These are phyloP conservation scores for Liparis tanakae DNA, from an alignment of 2,797 vertebrate genomes.

Conservation along the genomic window DNA sequence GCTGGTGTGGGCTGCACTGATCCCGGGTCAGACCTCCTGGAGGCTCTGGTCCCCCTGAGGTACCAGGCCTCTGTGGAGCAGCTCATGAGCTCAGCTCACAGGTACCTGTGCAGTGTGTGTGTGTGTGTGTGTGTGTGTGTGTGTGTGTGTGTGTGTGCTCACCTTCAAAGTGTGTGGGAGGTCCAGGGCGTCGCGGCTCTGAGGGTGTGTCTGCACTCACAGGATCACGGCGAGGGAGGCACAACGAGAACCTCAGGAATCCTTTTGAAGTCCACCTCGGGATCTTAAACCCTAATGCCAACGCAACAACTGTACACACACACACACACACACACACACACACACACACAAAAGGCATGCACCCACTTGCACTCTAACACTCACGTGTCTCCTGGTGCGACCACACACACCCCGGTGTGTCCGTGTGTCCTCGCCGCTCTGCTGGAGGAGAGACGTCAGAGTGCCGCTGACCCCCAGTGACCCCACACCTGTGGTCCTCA, in stretches of 20 bases:
- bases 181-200: constrained; percentile 82
- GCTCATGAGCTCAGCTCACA: no score
- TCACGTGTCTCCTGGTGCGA: constrained; percentile 48
- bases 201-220: constrained; percentile 81
- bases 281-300: constrained; percentile 82
- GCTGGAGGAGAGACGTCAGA: no score
- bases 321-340: constrained; percentile 55
- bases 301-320: constrained; percentile 69
- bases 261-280: constrained; percentile 87
- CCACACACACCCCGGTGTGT: constrained; percentile 69
- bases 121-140: constrained; percentile 60
- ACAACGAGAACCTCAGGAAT: constrained; percentile 87
- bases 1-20: no score
- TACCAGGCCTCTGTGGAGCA: no score
- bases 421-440: no score
- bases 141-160: constrained; percentile 70
- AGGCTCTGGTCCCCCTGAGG: no score
- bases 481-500: no score
- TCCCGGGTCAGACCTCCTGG: no score
- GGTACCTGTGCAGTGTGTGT: no score
- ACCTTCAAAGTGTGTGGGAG: constrained; percentile 81
- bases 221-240: no score
- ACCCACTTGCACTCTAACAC: constrained; percentile 57
- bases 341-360: no score
- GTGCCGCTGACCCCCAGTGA: no score